phyloP scores from a whole-genome alignment of 2,113 vertebrate genomes.

The mouse (Mus musculus) region GRCm39 chr13:105072001-105072500 shows the following conservation, averaged over 20 bases:
- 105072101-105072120: conserved; percentile 39
- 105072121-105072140: background rate
- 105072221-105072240: background rate
- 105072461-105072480: conserved; percentile 65
- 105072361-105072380: conserved; percentile 72
- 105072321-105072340: conserved; percentile 68
- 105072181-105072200: conserved; percentile 54
- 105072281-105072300: conserved; percentile 71
- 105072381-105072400: conserved; percentile 76
- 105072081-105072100: background rate
- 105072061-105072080: background rate
- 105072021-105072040: conserved; percentile 27
- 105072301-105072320: conserved; percentile 76
- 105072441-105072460: conserved; percentile 70
- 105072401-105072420: conserved; percentile 67
- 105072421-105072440: conserved; percentile 68
- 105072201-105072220: background rate
- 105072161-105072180: conserved; percentile 16
- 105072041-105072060: background rate
- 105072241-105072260: conserved; percentile 16
- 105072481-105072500: conserved; percentile 52
- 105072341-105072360: conserved; percentile 62
- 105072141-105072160: background rate
- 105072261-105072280: conserved; percentile 58
- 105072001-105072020: background rate